Base-by-base conservation (phyloP, 2,888 invertebrate genomes). In the Panzeria rudis region DNA sequence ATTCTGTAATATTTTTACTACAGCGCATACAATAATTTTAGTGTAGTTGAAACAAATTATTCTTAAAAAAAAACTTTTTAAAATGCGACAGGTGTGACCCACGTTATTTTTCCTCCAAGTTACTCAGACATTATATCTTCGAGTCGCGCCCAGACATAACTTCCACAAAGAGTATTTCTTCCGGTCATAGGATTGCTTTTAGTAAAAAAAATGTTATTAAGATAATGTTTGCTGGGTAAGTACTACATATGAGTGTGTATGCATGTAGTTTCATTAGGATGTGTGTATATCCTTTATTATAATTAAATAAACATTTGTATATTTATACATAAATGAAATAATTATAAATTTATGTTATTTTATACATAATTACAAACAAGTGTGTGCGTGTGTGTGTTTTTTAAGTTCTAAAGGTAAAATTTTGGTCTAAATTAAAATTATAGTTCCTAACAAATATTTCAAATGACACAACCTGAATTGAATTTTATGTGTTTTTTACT, bases 301-400 rank as follows among this genome's bases (percentile, higher is more conserved):
- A 81, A 84, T 84, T 80, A 82, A 78, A 82, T 82, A 78, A 78
- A 66, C 62, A 78, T 84, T 73, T 84, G 50, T 73, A 78, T 78
- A 50, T 81, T 73, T 81, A 79, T 66, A 82, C 78, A 76, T 76
- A 79, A 79, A 82, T 85, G 82, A 75, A 85, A 75, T 82, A 85
- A 81, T 78, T 85, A 85, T 78, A 85, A 84, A 73, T 78, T 81
- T 81, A 81, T 81, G 47, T 68, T 81, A 81, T 81, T 84, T 75
- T 78, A 79, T 78, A 81, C 56, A 81, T 81, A 86, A 64, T 41
- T 38, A 17, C 17, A 72, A 5, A 4, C 13, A 56, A 11, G 6
- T 41, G 20, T 50, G 23, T 15, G 13, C 11, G 29, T 25, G 29
- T 41, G 11, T 35, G 2, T 52, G 47, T 64, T 56, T 71, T 71